phyloP scores from a whole-genome alignment of 2,888 invertebrate species.

The Aquatica leii region DNA sequence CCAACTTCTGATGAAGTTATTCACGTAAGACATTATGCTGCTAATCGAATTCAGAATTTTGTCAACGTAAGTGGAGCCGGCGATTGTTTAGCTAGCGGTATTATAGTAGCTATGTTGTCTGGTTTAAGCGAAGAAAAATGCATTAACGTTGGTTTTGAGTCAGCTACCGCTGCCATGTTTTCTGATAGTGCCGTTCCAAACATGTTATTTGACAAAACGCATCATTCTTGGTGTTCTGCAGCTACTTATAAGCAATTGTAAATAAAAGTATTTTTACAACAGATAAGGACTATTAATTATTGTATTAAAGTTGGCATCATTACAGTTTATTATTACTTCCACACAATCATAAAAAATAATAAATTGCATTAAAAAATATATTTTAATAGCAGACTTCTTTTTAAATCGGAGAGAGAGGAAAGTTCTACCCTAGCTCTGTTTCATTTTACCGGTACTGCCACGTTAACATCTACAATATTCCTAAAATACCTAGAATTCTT shows the following conservation, averaged over 20 bases:
- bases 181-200: constrained; percentile 69
- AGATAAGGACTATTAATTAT: too few relatives aligned
- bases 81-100: constrained; percentile 78
- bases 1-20: constrained; percentile 13
- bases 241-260: constrained; percentile 19
- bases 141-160: constrained; percentile 68
- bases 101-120: constrained; percentile 69
- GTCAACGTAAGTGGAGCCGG: constrained; percentile 85
- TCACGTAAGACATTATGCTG: constrained; percentile 59
- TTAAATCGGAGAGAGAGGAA: too few relatives aligned
- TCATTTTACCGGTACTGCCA: too few relatives aligned
- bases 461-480: too few relatives aligned
- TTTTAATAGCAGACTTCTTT: too few relatives aligned
- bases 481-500: too few relatives aligned
- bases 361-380: too few relatives aligned
- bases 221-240: constrained; percentile 15
- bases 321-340: too few relatives aligned
- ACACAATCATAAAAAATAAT: too few relatives aligned
- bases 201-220: constrained; percentile 34
- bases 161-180: constrained; percentile 68
- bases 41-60: constrained; percentile 59
- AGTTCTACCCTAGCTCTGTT: too few relatives aligned
- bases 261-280: too few relatives aligned
- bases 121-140: constrained; percentile 67
- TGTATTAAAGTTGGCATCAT: too few relatives aligned